Percentiles rank a stretch among this genome's conserved stretches.
phyloP scores from a whole-genome alignment of 1,140 invertebrate genomes.

The Elysia chlorotica region DNA sequence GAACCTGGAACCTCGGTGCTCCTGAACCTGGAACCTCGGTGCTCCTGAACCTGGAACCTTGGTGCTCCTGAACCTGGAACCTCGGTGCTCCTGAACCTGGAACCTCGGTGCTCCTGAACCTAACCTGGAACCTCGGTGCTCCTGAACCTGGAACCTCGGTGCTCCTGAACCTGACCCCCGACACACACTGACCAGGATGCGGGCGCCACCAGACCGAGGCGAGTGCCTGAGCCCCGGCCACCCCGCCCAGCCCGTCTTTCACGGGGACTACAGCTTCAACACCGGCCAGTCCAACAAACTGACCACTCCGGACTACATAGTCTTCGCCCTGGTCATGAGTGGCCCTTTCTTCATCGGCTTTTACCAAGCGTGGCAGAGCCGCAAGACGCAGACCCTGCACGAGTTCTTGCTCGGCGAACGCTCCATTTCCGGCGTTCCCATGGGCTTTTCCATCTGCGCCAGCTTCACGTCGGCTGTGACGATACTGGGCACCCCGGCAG shows the following conservation, averaged over 20 bases:
- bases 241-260: slow-evolving; percentile 17
- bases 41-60: no score
- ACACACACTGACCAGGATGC: no score
- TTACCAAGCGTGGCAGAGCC: slow-evolving; percentile 81
- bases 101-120: no score
- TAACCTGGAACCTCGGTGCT: no score
- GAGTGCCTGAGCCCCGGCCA: no score
- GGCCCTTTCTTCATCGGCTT: slow-evolving; percentile 72
- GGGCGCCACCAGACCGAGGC: no score
- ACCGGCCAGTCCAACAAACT: slow-evolving; percentile 35
- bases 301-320: slow-evolving; percentile 43
- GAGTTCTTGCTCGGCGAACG: slow-evolving; percentile 80
- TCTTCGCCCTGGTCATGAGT: slow-evolving; percentile 42
- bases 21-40: no score
- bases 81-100: no score
- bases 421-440: slow-evolving; percentile 71
- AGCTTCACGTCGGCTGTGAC: slow-evolving; percentile 95
- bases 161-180: no score
- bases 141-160: no score
- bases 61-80: no score
- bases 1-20: no score
- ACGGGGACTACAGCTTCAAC: slow-evolving; percentile 32
- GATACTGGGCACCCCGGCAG: slow-evolving; percentile 73
- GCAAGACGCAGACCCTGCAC: slow-evolving; percentile 81
- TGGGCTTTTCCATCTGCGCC: slow-evolving; percentile 58